These are phyloP conservation scores for Calyptomena viridis DNA, from an alignment of 2,113 vertebrate species.

Conservation along the genomic window DNA sequence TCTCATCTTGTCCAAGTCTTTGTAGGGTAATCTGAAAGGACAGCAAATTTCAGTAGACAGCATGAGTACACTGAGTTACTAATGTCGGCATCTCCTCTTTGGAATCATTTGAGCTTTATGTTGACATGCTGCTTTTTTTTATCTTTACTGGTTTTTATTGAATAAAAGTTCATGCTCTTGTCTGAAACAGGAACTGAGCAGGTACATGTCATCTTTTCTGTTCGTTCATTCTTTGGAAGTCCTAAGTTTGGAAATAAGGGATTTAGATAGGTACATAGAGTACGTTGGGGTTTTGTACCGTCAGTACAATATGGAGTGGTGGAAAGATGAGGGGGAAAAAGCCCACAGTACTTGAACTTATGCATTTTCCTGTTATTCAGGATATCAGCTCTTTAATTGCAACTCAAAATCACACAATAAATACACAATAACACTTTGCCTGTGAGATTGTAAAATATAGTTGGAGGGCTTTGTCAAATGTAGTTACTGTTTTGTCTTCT, in stretches of 20 bases:
- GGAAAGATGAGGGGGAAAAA: neutral
- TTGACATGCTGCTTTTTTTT: neutral
- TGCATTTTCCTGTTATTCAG: neutral
- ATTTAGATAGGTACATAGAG: neutral
- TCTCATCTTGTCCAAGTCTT: neutral
- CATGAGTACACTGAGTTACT: neutral
- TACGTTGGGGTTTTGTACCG: neutral
- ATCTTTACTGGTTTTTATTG: neutral
- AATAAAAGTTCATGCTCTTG: neutral
- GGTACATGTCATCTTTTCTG: neutral
- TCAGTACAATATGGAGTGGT: neutral
- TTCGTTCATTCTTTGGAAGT: neutral
- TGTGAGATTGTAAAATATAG: neutral
- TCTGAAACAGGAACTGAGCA: neutral
- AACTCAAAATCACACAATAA: neutral
- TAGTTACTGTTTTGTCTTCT: neutral
- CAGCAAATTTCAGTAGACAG: neutral
- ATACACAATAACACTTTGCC: neutral
- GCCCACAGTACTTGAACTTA: neutral
- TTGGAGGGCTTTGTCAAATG: conserved; percentile 32
- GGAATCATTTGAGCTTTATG: neutral
- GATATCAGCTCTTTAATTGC: neutral
- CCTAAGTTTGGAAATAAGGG: neutral
- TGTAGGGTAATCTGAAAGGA: neutral
- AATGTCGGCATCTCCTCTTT: neutral